Evolutionary conservation across 2,113 vertebrate species (phyloP), one percentile per base, ranked within the genome.

Genomic region (Leucosticte australis): DNA sequence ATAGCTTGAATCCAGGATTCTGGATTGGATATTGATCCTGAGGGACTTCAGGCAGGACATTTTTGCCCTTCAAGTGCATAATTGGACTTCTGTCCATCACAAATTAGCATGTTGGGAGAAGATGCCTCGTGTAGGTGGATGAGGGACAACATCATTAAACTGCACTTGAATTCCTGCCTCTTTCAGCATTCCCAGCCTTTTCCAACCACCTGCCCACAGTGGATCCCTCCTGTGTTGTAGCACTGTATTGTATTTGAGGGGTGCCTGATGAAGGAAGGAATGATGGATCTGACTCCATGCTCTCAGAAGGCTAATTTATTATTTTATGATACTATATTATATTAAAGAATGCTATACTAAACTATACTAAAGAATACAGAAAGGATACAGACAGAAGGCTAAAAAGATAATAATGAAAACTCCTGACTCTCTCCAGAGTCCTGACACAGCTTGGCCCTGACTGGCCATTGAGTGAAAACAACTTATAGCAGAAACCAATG

Each of bases 111-210:
- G 2, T 1, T 76, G 47, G 31, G 33, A 87, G 57, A 80, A 68
- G 42, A 16, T 13, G 10, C 35, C 26, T 57, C 0, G 0, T 44
- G 11, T 0, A 1, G 19, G 16, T 60, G 30, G 53, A 49, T 28
- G 31, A 86, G 22, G 70, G 30, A 30, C 24, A 60, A 13, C 9
- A 53, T 3, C 27, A 35, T 14, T 8, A 37, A 80, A 8, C 16
- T n/a, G 11, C 11, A 13, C 11, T 30, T 57, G 21, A 69, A 83
- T 74, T 86, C 33, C 33, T 30, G 9, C 26, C 14, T 88, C 26
- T 20, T 81, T 57, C 56, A 82, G 47, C 24, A 87, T 71, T 53
- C 27, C 26, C 49, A 83, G 15, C 33, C 33, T 64, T 85, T 87
- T 84, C 74, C 70, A 65, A 24, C 33, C 20, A 20, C 11, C 17